Evolutionary conservation across 1,140 invertebrate species (phyloP).

Genomic region (Drosophila sechellia): DNA sequence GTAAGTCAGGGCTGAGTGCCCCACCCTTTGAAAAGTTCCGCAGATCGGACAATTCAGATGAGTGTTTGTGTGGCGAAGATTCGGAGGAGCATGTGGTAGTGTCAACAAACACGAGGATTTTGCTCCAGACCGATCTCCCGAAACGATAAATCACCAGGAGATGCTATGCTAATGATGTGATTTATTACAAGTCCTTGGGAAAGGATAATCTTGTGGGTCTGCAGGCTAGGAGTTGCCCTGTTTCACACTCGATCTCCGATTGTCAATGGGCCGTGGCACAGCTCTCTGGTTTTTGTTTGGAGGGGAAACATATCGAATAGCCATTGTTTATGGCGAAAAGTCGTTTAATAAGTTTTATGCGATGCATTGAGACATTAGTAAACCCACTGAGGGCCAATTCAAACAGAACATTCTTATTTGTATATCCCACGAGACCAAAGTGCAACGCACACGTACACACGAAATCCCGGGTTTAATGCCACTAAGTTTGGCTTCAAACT

Average conservation of each 20-base stretch:
- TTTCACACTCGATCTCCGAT: constrained; percentile 74
- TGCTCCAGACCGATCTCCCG: constrained; percentile 9
- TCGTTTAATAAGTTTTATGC: constrained; percentile 59
- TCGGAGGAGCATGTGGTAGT: constrained; percentile 19
- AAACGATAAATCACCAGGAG: constrained; percentile 64
- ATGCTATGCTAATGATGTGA: constrained; percentile 73
- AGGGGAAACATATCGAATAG: constrained; percentile 42
- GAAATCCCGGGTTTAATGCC: constrained; percentile 2
- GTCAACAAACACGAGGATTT: constrained; percentile 67
- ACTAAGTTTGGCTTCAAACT: constrained; percentile 53
- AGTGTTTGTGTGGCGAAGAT: constrained; percentile 26
- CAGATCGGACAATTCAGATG: neutral
- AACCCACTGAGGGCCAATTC: constrained; percentile 45
- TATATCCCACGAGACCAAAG: constrained; percentile 65
- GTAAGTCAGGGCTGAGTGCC: constrained; percentile 35
- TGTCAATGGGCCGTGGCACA: constrained; percentile 55
- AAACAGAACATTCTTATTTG: constrained; percentile 38
- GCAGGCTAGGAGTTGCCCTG: constrained; percentile 47
- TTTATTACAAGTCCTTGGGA: constrained; percentile 67
- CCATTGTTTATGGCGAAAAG: constrained; percentile 53
- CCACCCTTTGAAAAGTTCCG: constrained; percentile 3
- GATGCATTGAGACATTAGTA: constrained; percentile 22
- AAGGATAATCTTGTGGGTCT: constrained; percentile 34
- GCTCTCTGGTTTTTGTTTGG: constrained; percentile 15
- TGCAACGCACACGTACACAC: constrained; percentile 23